Evolutionary conservation across 2,113 vertebrate genomes (phyloP).

Genomic region (Cariama cristata): DNA sequence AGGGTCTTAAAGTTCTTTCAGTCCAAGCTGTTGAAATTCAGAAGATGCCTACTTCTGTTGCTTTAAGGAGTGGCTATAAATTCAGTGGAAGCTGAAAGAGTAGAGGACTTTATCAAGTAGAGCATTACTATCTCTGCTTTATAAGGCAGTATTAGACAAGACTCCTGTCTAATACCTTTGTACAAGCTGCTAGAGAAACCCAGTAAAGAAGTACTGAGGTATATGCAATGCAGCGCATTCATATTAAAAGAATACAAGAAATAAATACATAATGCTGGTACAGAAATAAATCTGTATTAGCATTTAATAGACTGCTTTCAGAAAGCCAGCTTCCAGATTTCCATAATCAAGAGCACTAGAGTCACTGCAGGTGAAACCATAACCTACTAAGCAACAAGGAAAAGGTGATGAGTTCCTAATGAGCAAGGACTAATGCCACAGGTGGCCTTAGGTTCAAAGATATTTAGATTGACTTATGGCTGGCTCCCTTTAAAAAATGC

Average conservation of each 20-base stretch:
- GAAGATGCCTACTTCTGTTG: background rate
- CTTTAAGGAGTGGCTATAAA: background rate
- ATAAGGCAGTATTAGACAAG: background rate
- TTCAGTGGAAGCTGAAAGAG: background rate
- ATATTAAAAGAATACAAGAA: background rate
- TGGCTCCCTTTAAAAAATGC: background rate
- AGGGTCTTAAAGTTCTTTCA: background rate
- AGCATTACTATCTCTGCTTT: background rate
- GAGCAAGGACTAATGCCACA: background rate
- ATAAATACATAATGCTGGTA: background rate
- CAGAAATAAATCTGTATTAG: background rate
- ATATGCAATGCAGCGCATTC: rapidly evolving
- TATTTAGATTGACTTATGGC: background rate
- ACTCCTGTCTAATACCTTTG: background rate
- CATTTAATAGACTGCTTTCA: background rate
- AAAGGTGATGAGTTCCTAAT: background rate
- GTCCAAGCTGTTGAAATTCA: background rate
- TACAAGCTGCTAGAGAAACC: background rate
- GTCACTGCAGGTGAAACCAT: background rate
- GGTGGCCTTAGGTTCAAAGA: background rate
- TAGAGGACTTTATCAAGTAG: background rate
- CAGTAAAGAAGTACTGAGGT: background rate
- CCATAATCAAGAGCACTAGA: background rate
- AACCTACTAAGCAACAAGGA: background rate
- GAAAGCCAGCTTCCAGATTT: background rate